A percentile compares a stretch with the other conserved stretches of the same genome.
These are phyloP conservation scores for Listronotus bonariensis DNA, from an alignment of 1,140 invertebrate species.

Conservation along the genomic window DNA sequence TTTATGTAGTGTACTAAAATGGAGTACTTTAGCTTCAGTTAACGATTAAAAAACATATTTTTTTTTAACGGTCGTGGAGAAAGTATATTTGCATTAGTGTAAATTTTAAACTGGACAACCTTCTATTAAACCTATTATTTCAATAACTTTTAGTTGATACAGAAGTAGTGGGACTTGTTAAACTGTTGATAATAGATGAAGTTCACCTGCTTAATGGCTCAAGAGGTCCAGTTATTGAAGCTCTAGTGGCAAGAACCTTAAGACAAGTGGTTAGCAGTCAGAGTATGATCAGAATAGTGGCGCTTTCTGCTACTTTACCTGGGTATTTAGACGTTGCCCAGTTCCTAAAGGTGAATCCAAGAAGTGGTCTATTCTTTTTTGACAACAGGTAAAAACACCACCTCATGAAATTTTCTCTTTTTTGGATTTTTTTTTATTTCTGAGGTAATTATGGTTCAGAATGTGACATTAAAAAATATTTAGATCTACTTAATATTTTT, in stretches of 20 bases:
- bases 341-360: conserved; percentile 93
- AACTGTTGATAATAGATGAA: conserved; percentile 97
- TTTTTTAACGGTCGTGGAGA: no score
- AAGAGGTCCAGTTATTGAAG: conserved; percentile 96
- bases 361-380: conserved; percentile 95
- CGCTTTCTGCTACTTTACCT: conserved; percentile 95
- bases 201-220: conserved; percentile 97
- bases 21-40: no score
- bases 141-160: conserved; percentile 73
- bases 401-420: not conserved
- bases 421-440: not conserved
- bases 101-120: no score
- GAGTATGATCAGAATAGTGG: conserved; percentile 97
- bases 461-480: no score
- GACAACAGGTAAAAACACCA: conserved; percentile 79
- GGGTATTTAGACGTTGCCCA: conserved; percentile 97
- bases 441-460: not conserved
- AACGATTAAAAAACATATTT: no score
- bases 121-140: not conserved
- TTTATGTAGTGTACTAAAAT: no score
- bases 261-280: conserved; percentile 94
- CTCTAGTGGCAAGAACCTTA: conserved; percentile 92
- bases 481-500: no score
- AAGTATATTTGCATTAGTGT: no score
- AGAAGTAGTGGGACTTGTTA: conserved; percentile 87